phyloP scores from a whole-genome alignment of 2,888 invertebrate species.

The Euplagia quadripunctaria region DNA sequence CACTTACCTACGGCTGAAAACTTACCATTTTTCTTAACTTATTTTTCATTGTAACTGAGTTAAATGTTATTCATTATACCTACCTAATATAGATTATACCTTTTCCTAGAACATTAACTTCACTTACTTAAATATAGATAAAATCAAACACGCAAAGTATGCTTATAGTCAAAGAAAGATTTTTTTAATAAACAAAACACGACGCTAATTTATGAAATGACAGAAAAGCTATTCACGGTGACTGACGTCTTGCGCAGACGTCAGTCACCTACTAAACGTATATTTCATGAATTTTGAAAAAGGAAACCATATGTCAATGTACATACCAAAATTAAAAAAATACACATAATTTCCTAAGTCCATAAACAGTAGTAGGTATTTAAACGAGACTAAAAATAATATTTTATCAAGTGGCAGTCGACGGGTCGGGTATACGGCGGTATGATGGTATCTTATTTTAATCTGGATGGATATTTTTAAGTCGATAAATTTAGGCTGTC shows the following conservation, averaged over 20 bases:
- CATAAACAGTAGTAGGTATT: conserved; percentile 47
- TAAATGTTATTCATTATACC: too few relatives aligned
- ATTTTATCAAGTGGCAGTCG: conserved; percentile 67
- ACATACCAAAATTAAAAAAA: conserved; percentile 9
- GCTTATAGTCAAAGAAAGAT: too few relatives aligned
- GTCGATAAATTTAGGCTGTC: conserved; percentile 86
- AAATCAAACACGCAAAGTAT: too few relatives aligned
- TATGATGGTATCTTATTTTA: conserved; percentile 75
- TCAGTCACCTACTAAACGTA: not conserved
- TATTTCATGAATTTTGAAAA: conserved; percentile 12
- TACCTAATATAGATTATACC: too few relatives aligned
- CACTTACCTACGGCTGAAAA: too few relatives aligned
- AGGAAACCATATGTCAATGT: conserved; percentile 48
- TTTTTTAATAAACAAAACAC: too few relatives aligned
- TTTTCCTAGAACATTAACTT: too few relatives aligned
- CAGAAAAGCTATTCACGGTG: not conserved
- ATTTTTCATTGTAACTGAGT: too few relatives aligned
- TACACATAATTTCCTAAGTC: conserved; percentile 53
- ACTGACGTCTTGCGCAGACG: not conserved
- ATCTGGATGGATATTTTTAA: conserved; percentile 84
- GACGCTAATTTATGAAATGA: not conserved
- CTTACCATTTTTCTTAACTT: too few relatives aligned
- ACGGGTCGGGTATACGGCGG: conserved; percentile 64
- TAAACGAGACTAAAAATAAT: conserved; percentile 66
- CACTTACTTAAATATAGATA: too few relatives aligned